Evolutionary conservation across 2,113 vertebrate genomes (phyloP), one percentile per base, ranked within the genome.

Genomic region (Mesitornis unicolor): DNA sequence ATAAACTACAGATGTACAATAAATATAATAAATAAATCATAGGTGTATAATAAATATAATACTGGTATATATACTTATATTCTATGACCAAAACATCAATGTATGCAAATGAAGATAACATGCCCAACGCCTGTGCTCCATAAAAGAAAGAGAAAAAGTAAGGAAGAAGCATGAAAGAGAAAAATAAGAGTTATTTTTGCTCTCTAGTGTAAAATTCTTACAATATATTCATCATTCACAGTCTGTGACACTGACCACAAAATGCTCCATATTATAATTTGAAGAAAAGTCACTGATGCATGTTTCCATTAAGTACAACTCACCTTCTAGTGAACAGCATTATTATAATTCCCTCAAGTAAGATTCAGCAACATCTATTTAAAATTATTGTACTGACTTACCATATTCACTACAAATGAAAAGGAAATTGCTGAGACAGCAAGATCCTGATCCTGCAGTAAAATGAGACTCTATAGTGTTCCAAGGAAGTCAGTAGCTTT

Each of bases 251-350:
- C 28, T 56, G 68, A 64, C 68, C 60, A 42, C 71, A 97, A 97
- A 92, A 95, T 94, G 86, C 89, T 90, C 89, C 83, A 97, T 85
- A 96, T 95, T 87, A 95, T 93, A 93, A 94, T 85, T 28, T 64
- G 35, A 38, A 71, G 69, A 69, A 90, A 88, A 50, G n/a, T 16
- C 75, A 42, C 56, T 70, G 84, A 59, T 12, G 35, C 10, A 10
- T 64, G 25, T 73, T 87, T 73, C n/a, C 22, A 73, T 38, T 35
- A 65, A 57, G 19, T 69, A 68, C 31, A 76, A 73, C 40, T 90
- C 12, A 2, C 22, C 54, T 84, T 50, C 31, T 38, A 79, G 26
- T 31, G 36, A 95, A 59, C 31, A 70, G 17, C 48, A 60, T 75
- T 67, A 75, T 33, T 45, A 6, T 22, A 17, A 69, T 50, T 69